Percentiles rank a stretch among this genome's conserved stretches.
Conservation (phyloP, 1,140 invertebrate species). For the Drosophila pachea region DNA sequence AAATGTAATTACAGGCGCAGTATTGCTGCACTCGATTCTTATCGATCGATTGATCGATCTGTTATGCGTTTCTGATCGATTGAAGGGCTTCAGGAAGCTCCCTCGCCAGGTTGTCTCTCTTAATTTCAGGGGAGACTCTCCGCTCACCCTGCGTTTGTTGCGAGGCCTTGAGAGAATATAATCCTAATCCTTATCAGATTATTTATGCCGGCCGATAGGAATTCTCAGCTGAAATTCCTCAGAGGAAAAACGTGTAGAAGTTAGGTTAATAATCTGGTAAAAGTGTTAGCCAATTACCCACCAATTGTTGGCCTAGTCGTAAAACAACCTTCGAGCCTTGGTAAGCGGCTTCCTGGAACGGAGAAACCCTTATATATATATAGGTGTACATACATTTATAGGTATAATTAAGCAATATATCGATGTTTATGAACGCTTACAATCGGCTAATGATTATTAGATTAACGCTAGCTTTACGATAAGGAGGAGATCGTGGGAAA, state of each 20-base stretch:
- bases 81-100: not conserved
- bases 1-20: constrained; percentile 16
- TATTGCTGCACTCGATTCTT: constrained; percentile 18
- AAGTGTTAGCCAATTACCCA: not conserved
- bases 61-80: not conserved
- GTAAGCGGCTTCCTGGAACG: not conserved
- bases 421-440: constrained; percentile 32
- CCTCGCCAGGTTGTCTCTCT: not conserved
- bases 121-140: not conserved
- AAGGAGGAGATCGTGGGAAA: constrained; percentile 49
- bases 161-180: not conserved
- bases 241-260: not conserved
- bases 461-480: constrained; percentile 38
- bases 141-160: not conserved
- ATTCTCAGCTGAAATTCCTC: too few relatives aligned
- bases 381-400: not conserved
- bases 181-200: constrained; percentile 35
- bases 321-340: constrained; percentile 4
- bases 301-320: not conserved
- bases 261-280: too few relatives aligned
- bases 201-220: not conserved
- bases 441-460: constrained; percentile 45
- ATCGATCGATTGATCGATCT: constrained; percentile 18
- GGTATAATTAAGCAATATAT: constrained; percentile 1
- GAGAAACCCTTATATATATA: not conserved